phyloP scores from a whole-genome alignment of 2,888 invertebrate genomes.

The Cephus runcator region DNA sequence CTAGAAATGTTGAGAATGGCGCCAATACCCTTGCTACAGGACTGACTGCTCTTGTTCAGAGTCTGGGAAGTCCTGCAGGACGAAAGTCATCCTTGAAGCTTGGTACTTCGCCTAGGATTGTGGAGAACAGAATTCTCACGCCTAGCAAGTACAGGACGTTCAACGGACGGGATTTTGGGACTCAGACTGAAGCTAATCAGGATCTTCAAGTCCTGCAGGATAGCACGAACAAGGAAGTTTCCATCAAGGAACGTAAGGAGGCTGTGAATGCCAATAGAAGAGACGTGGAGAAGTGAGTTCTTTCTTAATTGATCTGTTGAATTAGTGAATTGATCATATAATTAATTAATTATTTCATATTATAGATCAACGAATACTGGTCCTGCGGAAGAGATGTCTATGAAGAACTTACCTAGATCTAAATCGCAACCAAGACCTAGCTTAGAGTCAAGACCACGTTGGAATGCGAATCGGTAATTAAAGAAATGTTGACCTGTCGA shows the following conservation, averaged over 20 bases:
- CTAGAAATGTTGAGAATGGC: slow-evolving; percentile 29
- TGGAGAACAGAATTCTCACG: slow-evolving; percentile 69
- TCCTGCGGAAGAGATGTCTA: slow-evolving; percentile 39
- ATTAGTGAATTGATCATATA: background rate
- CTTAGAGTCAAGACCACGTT: slow-evolving; percentile 55
- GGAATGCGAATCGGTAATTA: slow-evolving; percentile 61
- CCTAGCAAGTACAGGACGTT: slow-evolving; percentile 70
- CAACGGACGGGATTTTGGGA: slow-evolving; percentile 72
- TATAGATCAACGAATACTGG: slow-evolving; percentile 45
- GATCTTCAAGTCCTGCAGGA: slow-evolving; percentile 67
- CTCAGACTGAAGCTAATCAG: slow-evolving; percentile 76
- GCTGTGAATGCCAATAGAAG: slow-evolving; percentile 71
- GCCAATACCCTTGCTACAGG: slow-evolving; percentile 6
- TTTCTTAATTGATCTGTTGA: background rate
- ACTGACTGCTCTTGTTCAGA: slow-evolving; percentile 20
- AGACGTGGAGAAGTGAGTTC: slow-evolving; percentile 54
- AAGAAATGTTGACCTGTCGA: slow-evolving; percentile 2
- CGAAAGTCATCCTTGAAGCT: slow-evolving; percentile 18
- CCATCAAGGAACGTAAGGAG: slow-evolving; percentile 76
- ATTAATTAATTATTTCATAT: background rate
- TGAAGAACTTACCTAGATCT: slow-evolving; percentile 41
- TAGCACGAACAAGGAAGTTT: slow-evolving; percentile 28
- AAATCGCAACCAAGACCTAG: slow-evolving; percentile 49
- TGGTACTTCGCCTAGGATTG: slow-evolving; percentile 43
- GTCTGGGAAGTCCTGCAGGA: slow-evolving; percentile 23